These are phyloP conservation scores for Columba guinea DNA, from an alignment of 2,797 vertebrate species.

Conservation along the genomic window DNA sequence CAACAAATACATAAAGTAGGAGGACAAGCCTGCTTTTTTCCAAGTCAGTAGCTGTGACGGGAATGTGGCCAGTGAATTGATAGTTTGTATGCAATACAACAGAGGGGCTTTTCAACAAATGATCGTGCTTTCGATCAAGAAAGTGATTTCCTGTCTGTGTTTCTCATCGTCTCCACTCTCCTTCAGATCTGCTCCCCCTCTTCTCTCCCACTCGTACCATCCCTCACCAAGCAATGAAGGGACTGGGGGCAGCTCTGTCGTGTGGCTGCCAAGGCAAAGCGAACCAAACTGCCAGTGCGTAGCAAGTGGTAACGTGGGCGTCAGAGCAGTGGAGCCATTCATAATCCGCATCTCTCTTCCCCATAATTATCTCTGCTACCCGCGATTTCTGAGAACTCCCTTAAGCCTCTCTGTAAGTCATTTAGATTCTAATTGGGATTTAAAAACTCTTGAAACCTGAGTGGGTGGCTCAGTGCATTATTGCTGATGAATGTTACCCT, in stretches of 20 bases:
- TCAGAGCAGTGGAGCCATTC: conserved; percentile 17
- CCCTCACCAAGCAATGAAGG: not conserved
- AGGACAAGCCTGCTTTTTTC: not conserved
- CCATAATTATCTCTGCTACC: conserved; percentile 19
- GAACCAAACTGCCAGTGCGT: not conserved
- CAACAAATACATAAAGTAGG: not conserved
- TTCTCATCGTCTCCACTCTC: not conserved
- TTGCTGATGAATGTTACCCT: conserved; percentile 48
- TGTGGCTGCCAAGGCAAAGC: not conserved
- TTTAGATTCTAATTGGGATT: conserved; percentile 62
- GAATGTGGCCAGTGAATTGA: not conserved
- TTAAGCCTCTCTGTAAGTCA: conserved; percentile 38
- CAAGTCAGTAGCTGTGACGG: conserved; percentile 1
- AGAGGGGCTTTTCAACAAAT: not conserved
- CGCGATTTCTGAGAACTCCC: conserved; percentile 17
- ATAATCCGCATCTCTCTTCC: not conserved
- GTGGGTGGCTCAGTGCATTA: conserved; percentile 47
- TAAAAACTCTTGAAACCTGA: conserved; percentile 56
- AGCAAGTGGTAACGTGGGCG: not conserved
- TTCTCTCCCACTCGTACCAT: not conserved
- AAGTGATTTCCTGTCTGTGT: not conserved
- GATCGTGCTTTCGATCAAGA: not conserved
- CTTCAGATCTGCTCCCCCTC: not conserved
- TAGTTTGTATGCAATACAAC: not conserved
- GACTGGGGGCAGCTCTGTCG: not conserved